Conservation (phyloP, 2,113 vertebrate species). For the Neopipo cinnamomea region DNA sequence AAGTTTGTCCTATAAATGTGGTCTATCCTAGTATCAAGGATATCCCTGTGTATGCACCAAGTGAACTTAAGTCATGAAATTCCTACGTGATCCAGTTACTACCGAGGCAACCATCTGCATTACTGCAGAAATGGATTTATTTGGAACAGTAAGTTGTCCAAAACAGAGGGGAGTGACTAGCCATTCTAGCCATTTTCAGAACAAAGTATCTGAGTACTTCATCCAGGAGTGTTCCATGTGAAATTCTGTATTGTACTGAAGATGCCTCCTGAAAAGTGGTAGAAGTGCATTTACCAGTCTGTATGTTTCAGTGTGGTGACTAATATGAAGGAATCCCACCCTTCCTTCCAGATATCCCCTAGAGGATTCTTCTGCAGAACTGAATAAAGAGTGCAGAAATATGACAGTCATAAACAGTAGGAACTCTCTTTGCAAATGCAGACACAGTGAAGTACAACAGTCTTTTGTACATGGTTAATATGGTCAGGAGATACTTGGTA, state of each 20-base stretch:
- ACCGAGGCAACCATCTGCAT: not conserved
- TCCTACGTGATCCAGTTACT: not conserved
- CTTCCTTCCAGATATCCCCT: too few relatives aligned
- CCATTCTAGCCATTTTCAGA: not conserved
- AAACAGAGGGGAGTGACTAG: not conserved
- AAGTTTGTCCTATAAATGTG: not conserved
- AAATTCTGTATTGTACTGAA: too few relatives aligned
- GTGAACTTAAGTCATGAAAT: not conserved
- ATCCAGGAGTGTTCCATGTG: not conserved
- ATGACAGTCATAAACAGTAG: not conserved
- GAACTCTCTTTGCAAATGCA: not conserved
- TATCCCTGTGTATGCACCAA: not conserved
- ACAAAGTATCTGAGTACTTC: not conserved
- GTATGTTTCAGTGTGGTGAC: too few relatives aligned
- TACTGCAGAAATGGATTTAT: not conserved
- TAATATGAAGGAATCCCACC: too few relatives aligned
- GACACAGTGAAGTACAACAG: not conserved
- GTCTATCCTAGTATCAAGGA: not conserved
- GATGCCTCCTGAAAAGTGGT: too few relatives aligned
- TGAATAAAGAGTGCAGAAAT: not conserved
- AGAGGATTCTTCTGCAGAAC: too few relatives aligned
- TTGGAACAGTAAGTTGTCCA: not conserved
- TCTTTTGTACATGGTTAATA: not conserved
- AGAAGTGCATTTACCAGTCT: too few relatives aligned
- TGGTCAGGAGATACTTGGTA: not conserved